Conservation (phyloP, 2,888 invertebrate genomes). For the Caenorhabditis doughertyi region DNA sequence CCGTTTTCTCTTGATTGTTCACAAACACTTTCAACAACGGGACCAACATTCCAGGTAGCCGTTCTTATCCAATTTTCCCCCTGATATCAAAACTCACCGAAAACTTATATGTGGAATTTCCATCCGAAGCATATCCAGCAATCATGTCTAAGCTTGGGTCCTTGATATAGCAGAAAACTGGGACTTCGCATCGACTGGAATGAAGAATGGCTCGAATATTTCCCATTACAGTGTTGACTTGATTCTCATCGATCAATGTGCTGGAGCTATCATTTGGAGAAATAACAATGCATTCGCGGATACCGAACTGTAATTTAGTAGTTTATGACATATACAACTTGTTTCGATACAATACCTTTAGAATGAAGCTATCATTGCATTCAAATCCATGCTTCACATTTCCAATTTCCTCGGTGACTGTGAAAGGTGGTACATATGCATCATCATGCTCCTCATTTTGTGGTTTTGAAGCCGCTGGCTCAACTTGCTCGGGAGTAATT, state of each 20-base stretch:
- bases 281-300: slow-evolving; percentile 46
- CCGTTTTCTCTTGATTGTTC: too few species aligned
- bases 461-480: neutral
- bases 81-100: neutral
- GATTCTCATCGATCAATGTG: slow-evolving; percentile 34
- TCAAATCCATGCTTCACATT: slow-evolving; percentile 38
- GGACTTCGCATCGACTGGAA: slow-evolving; percentile 45
- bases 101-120: slow-evolving; percentile 29
- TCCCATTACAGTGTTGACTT: slow-evolving; percentile 47
- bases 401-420: slow-evolving; percentile 34
- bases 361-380: neutral
- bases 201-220: slow-evolving; percentile 34
- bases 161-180: slow-evolving; percentile 50
- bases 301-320: slow-evolving; percentile 35
- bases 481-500: neutral
- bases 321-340: neutral
- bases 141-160: slow-evolving; percentile 20
- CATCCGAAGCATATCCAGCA: slow-evolving; percentile 54
- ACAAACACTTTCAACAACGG: too few species aligned
- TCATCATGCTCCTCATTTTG: slow-evolving; percentile 11
- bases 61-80: too few species aligned
- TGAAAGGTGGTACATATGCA: slow-evolving; percentile 3
- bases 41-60: too few species aligned
- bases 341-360: slow-evolving; percentile 10
- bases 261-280: slow-evolving; percentile 8